These are phyloP conservation scores for Carapus acus DNA, from an alignment of 2,797 vertebrate genomes.

Conservation along the genomic window DNA sequence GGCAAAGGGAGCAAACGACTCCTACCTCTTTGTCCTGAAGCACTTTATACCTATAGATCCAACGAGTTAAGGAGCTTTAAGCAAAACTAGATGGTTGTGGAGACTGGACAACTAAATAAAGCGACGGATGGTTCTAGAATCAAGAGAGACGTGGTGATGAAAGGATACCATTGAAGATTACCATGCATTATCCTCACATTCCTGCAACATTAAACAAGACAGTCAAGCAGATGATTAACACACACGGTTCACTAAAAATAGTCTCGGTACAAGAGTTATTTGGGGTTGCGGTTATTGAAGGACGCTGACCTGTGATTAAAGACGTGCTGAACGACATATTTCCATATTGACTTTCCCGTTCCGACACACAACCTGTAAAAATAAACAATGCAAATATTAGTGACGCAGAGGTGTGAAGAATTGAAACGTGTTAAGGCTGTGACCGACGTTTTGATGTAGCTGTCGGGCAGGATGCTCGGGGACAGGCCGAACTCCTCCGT, in stretches of 20 bases:
- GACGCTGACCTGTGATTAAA: constrained; percentile 69
- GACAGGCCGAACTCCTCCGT: constrained; percentile 71
- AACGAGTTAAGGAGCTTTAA: constrained; percentile 55
- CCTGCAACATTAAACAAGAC: constrained; percentile 47
- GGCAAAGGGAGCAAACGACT: neutral
- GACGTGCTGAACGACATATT: constrained; percentile 71
- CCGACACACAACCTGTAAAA: constrained; percentile 73
- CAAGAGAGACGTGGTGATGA: neutral
- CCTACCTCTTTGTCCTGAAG: constrained; percentile 74
- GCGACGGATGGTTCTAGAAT: neutral
- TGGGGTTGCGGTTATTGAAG: neutral
- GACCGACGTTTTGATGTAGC: constrained; percentile 71
- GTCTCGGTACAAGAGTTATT: neutral
- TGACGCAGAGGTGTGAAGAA: no score
- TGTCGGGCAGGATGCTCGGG: constrained; percentile 66
- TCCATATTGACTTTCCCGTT: constrained; percentile 74
- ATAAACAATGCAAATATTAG: neutral
- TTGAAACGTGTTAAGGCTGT: neutral
- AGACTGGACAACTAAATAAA: no score
- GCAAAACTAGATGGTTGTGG: no score
- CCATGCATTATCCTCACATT: constrained; percentile 70
- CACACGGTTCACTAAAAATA: neutral
- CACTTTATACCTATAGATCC: constrained; percentile 68
- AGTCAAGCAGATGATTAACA: neutral
- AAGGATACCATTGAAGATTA: constrained; percentile 78